Base-by-base conservation (phyloP, 2,113 vertebrate species). In the Acrocephalus arundinaceus region DNA sequence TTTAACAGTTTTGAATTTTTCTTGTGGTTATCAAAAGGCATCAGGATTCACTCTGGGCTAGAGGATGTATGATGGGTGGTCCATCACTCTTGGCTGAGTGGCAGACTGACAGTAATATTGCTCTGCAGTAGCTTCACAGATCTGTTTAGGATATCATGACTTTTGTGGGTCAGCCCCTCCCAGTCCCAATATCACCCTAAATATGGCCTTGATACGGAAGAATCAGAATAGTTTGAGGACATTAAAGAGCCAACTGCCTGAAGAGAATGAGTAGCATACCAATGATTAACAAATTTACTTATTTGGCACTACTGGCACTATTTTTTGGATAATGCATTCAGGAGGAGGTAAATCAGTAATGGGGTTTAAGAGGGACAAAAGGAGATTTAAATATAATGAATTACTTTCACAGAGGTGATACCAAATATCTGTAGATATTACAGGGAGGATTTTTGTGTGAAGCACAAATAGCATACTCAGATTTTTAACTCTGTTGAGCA, bases 281-380 rank as follows among this genome's bases (percentile, higher is more conserved):
- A 77, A 80, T 93, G 31, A 77, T 89, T 89, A 82, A 79, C 8
- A 3, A 81, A 91, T 55, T 87, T 23, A 91, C 55, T 13, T 73
- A 58, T 70, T 95, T 94, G 87, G 63, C 85, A 70, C 35, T 58
- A 25, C n/a, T 82, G 30, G 66, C 28, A 25, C 66, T 61, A 31
- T 90, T 81, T 82, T 94, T 93, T 91, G 46, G 49, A 19, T 93
- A 75, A 91, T 73, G 10, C 68, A 58, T 95, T 95, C 66, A 70
- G 77, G 15, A 94, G 17, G n/a, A 92, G 68, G 49, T 91, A 91
- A 85, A 93, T 92, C 70, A 70, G 52, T 93, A 91, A 79, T 54
- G 37, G 51, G 37, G 73, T 94, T 93, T 72, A 73, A 76, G 70
- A 72, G 93, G 62, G 25, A 59, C 33, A 91, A 76, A 89, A 85